phyloP scores from a whole-genome alignment of 2,113 vertebrate species.

The Phylloscopus trochilus region DNA sequence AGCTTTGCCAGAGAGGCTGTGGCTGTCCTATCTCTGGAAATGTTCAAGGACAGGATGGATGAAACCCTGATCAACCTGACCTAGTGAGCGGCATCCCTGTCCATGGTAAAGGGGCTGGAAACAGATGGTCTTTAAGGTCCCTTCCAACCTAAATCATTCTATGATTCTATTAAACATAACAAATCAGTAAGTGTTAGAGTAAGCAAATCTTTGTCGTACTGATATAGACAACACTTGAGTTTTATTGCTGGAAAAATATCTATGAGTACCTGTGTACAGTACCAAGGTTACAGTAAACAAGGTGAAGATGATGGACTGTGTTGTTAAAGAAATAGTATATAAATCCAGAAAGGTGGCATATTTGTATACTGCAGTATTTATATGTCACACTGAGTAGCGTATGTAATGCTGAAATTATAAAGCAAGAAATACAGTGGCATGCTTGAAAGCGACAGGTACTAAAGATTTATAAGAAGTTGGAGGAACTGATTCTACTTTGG shows the following conservation, averaged over 20 bases:
- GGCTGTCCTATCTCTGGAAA: background rate
- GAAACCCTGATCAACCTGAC: background rate
- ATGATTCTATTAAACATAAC: background rate
- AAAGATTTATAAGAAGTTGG: background rate
- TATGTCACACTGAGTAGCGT: background rate
- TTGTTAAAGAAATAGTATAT: background rate
- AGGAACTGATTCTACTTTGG: background rate
- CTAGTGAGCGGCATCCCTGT: background rate
- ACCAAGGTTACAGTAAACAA: background rate
- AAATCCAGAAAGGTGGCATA: background rate
- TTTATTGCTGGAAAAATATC: background rate
- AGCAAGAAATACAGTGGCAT: background rate
- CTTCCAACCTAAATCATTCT: background rate
- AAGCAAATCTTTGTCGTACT: background rate
- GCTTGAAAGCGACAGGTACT: background rate
- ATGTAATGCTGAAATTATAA: conserved; percentile 1
- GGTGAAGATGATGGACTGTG: background rate
- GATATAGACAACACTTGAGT: background rate
- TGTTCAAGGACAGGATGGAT: background rate
- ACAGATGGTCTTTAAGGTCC: background rate
- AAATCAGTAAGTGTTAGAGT: background rate
- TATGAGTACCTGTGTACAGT: background rate
- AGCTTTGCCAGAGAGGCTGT: background rate
- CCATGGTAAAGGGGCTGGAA: background rate
- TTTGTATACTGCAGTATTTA: background rate